These are phyloP conservation scores for Myrmophylax atrothorax DNA, from an alignment of 2,113 vertebrate species.

Conservation along the genomic window DNA sequence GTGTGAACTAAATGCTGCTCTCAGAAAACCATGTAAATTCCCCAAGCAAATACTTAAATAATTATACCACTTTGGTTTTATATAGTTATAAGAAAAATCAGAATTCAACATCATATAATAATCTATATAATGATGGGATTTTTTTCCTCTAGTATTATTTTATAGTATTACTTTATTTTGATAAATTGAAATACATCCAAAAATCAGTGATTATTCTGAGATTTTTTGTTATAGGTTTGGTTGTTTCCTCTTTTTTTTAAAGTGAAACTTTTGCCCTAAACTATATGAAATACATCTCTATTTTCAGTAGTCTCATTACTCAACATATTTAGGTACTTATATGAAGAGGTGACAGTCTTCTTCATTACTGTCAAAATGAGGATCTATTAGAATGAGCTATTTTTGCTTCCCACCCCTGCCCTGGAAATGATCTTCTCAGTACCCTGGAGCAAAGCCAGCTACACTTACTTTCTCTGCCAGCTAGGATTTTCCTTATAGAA, in stretches of 20 bases:
- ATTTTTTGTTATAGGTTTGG: background rate
- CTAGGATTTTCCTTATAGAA: background rate
- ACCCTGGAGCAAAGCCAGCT: background rate
- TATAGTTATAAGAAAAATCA: background rate
- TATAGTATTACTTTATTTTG: background rate
- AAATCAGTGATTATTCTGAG: background rate
- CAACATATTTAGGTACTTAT: background rate
- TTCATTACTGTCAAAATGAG: background rate
- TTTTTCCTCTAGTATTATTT: background rate
- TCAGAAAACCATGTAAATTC: background rate
- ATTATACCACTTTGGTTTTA: background rate
- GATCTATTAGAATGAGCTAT: background rate
- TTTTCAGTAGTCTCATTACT: background rate
- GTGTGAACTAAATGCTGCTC: background rate
- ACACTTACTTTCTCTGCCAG: background rate
- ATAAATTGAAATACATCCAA: background rate
- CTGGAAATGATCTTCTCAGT: background rate
- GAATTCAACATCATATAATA: background rate
- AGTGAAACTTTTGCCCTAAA: background rate
- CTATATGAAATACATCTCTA: background rate
- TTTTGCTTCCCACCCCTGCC: background rate
- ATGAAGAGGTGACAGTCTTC: background rate
- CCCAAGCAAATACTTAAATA: background rate
- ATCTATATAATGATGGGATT: background rate
- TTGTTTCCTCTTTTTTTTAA: background rate